Conservation (phyloP, 2,113 vertebrate species). For the Phalacrocorax brasilianus region DNA sequence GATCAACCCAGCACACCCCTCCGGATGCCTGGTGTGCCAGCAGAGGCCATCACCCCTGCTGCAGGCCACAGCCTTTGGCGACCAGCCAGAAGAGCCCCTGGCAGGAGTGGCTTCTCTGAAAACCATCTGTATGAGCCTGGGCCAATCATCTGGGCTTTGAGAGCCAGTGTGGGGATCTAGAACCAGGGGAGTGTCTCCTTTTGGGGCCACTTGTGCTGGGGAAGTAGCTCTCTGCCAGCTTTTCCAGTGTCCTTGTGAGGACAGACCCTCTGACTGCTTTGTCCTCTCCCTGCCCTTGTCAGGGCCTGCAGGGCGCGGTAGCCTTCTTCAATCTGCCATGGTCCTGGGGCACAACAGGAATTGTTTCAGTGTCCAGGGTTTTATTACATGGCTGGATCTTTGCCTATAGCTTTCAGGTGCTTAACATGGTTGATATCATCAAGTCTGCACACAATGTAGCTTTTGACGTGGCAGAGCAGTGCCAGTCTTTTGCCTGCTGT, state of each 20-base stretch:
- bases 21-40: not conserved
- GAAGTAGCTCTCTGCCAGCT: not conserved
- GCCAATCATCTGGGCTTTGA: not conserved
- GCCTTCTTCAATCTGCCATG: rapidly evolving
- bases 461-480: not conserved
- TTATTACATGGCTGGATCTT: not conserved
- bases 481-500: not conserved
- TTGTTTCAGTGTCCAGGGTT: not conserved
- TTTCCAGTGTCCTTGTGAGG: not conserved
- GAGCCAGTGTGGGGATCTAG: not conserved
- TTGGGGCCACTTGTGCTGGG: not conserved
- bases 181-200: not conserved
- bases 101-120: not conserved
- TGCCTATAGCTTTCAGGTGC: not conserved
- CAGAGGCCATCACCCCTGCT: not conserved
- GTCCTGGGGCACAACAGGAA: not conserved
- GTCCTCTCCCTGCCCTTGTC: not conserved
- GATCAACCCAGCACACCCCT: not conserved
- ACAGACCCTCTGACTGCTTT: not conserved
- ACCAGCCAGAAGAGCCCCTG: not conserved
- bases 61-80: not conserved
- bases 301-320: not conserved
- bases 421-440: not conserved
- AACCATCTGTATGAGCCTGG: not conserved
- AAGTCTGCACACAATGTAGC: not conserved